These are phyloP conservation scores for Porites lutea DNA, from an alignment of 64 coral and sea anemone genomes.

Conservation along the genomic window DNA sequence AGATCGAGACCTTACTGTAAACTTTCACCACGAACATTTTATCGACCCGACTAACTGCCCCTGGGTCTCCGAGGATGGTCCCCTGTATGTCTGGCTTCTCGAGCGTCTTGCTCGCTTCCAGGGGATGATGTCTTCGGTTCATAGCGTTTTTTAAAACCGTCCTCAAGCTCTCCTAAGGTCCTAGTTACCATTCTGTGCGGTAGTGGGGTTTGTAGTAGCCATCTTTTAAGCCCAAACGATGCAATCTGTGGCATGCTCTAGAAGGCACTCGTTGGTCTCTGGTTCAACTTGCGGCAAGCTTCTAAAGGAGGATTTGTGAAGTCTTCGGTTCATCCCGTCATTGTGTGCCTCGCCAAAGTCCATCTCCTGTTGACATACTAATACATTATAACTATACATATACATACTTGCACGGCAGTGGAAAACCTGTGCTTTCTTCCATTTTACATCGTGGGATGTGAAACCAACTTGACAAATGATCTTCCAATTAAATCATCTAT, in stretches of 20 bases:
- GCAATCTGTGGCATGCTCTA: slow-evolving; percentile 40
- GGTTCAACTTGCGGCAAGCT: neutral
- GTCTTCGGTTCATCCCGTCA: slow-evolving; percentile 1
- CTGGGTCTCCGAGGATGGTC: too few relatives aligned
- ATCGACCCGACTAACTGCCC: too few relatives aligned
- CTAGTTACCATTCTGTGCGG: too few relatives aligned
- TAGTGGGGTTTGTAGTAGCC: too few relatives aligned
- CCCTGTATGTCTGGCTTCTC: too few relatives aligned
- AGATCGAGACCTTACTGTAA: too few relatives aligned
- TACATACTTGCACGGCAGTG: slow-evolving; percentile 14
- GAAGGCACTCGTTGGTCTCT: slow-evolving; percentile 16
- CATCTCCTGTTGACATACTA: slow-evolving; percentile 12
- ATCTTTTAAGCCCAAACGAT: slow-evolving; percentile 31
- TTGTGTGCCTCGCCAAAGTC: slow-evolving; percentile 30
- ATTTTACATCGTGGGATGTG: slow-evolving; percentile 51
- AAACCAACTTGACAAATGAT: neutral
- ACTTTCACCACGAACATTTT: too few relatives aligned
- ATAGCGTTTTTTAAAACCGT: too few relatives aligned
- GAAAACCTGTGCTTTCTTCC: slow-evolving; percentile 24
- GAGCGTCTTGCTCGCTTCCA: too few relatives aligned
- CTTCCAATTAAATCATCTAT: slow-evolving; percentile 36
- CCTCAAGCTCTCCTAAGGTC: too few relatives aligned
- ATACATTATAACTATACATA: too few relatives aligned
- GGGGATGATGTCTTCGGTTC: too few relatives aligned
- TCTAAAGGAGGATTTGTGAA: slow-evolving; percentile 28